Base-by-base conservation (phyloP, 2,113 vertebrate species). In the Narcine bancroftii region DNA sequence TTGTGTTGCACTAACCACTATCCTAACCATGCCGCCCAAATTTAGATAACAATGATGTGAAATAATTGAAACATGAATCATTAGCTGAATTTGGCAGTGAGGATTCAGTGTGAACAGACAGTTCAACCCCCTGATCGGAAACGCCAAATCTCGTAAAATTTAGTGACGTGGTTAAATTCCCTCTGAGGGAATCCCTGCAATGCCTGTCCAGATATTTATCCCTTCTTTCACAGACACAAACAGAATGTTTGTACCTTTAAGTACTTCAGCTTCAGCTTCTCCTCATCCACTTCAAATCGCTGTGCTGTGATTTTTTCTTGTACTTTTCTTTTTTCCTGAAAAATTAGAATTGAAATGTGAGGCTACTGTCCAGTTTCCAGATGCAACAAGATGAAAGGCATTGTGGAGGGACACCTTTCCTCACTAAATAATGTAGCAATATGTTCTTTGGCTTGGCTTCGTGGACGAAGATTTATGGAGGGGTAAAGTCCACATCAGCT, bases 251-350 rank as follows among this genome's bases (percentile, higher is more conserved):
- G 17, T 95, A 98, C 98, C 97, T 99, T 99, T 92, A 99, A 96
- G 93, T 99, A 97, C 92, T 99, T 98, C 15, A 98, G 96, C 93
- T 97, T 98, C 93, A 98, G 93, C 95, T 99, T 99, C 94, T 98
- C 97, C 93, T 99, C 98, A 92, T 99, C 98, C 11, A 98, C 96
- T 95, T 96, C 96, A 94, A 97, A 95, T 77, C 97, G 97, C 94
- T 98, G 99, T 94, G 96, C 96, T 93, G 96, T 95, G 89, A 99
- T 99, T 95, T 97, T 97, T 95, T 99, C 98, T 94, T 98, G 98
- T 93, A 99, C 95, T 95, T 97, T 98, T 94, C 98, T 97, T 95
- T 99, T 99, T 94, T 99, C 97, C 98, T 99, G 94, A 42, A 93
- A 93, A 92, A 92, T 93, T 92, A 93, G 87, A 72, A 60, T 77